These are phyloP conservation scores for Parasteatoda tepidariorum DNA, from an alignment of 1,140 invertebrate species.

Conservation along the genomic window DNA sequence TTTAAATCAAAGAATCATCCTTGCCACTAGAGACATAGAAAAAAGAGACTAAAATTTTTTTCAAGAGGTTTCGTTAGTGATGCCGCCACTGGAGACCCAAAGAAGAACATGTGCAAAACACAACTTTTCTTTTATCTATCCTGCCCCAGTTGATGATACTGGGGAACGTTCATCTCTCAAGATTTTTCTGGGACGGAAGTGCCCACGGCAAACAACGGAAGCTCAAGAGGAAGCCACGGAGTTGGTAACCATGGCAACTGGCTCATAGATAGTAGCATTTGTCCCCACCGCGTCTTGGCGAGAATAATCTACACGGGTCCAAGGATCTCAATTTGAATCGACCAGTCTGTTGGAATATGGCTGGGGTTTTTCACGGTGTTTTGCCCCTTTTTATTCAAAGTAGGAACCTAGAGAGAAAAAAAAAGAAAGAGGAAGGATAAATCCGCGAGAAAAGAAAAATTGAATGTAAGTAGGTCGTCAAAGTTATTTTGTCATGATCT, in stretches of 20 bases:
- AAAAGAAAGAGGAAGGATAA: not conserved
- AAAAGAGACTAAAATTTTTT: too few species aligned
- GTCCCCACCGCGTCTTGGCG: not conserved
- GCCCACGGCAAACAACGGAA: constrained; percentile 28
- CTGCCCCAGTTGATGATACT: not conserved
- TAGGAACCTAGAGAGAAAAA: not conserved
- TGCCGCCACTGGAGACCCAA: not conserved
- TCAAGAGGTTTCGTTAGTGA: too few species aligned
- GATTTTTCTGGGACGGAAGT: constrained; percentile 17
- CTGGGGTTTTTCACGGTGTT: not conserved
- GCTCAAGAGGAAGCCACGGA: not conserved
- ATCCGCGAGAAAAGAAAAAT: not conserved
- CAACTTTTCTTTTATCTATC: constrained; percentile 2
- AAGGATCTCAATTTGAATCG: not conserved
- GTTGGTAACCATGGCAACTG: constrained; percentile 8
- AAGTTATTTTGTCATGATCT: not conserved
- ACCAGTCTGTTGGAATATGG: not conserved
- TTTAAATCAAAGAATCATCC: too few species aligned
- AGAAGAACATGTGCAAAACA: not conserved
- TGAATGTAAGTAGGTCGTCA: not conserved
- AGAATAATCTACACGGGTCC: not conserved
- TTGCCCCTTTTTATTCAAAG: not conserved
- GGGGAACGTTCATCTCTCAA: not conserved
- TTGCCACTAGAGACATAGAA: too few species aligned
- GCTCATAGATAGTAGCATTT: not conserved